These are phyloP conservation scores for Lasiurus borealis DNA, from an alignment of 2,113 vertebrate genomes.

Conservation along the genomic window DNA sequence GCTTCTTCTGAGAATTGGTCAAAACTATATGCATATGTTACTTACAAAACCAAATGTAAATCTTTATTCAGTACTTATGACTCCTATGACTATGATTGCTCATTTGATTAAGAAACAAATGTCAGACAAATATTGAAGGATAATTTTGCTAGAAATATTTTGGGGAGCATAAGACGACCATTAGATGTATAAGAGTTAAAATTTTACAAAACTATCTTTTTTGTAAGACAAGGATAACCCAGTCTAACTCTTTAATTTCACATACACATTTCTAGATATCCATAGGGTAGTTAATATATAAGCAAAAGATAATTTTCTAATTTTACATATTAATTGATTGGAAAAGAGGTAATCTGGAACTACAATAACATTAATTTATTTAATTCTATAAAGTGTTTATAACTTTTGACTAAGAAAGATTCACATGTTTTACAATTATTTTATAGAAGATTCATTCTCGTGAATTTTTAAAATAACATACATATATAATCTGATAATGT, in stretches of 20 bases:
- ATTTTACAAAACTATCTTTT: neutral
- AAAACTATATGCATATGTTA: slow-evolving; percentile 37
- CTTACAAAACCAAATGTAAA: neutral
- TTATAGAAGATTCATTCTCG: neutral
- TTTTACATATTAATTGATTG: neutral
- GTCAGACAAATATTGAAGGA: neutral
- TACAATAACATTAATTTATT: neutral
- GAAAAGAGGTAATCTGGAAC: neutral
- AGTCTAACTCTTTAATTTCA: neutral
- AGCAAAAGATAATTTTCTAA: neutral
- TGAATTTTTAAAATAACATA: neutral
- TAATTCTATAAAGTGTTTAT: neutral
- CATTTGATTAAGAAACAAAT: slow-evolving; percentile 25
- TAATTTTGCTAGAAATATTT: slow-evolving; percentile 41
- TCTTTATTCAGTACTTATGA: neutral
- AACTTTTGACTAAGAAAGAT: neutral
- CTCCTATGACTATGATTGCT: neutral
- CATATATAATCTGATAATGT: neutral
- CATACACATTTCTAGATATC: neutral
- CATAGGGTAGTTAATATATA: neutral
- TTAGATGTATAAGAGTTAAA: neutral
- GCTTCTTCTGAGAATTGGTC: neutral
- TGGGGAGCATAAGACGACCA: neutral
- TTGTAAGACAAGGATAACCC: neutral
- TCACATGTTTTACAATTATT: neutral